Conservation (phyloP, 1,140 invertebrate genomes). For the Pygmarrhopalites habei region DNA sequence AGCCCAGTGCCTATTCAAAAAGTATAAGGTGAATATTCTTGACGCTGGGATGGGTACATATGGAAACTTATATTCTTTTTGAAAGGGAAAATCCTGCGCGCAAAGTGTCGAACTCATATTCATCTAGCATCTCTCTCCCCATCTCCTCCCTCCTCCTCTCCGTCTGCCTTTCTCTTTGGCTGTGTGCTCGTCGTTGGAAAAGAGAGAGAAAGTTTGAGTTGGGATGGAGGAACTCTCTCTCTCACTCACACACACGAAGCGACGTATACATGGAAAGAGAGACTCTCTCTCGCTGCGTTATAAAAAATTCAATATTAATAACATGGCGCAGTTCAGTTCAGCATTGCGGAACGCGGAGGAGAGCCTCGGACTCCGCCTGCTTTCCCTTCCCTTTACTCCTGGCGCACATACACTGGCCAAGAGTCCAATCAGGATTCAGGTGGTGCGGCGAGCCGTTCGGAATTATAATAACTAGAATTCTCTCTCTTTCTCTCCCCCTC, state of each 20-base stretch:
- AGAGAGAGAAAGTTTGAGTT: constrained; percentile 8
- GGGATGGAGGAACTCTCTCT: not conserved
- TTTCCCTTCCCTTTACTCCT: too few species aligned
- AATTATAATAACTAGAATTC: constrained; percentile 9
- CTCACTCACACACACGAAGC: too few species aligned
- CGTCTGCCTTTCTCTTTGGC: not conserved
- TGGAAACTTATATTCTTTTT: constrained; percentile 11
- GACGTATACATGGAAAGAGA: too few species aligned
- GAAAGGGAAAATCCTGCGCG: constrained; percentile 14
- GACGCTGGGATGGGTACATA: too few species aligned
- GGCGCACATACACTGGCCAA: constrained; percentile 13
- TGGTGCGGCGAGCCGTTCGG: constrained; percentile 7
- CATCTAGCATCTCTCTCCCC: constrained; percentile 6
- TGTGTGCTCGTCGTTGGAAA: not conserved
- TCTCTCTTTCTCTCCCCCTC: not conserved
- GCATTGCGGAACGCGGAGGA: constrained; percentile 18
- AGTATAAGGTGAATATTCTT: too few species aligned
- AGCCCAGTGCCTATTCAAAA: too few species aligned
- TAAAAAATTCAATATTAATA: constrained; percentile 22
- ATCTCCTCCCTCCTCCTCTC: not conserved
- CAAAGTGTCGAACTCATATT: constrained; percentile 19
- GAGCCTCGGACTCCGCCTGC: constrained; percentile 11
- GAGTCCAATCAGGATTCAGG: constrained; percentile 18
- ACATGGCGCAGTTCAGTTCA: constrained; percentile 15
- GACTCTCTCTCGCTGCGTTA: too few species aligned